These are phyloP conservation scores for Cassiopea xamachana DNA, from an alignment of 30 jellyfish, hydroid and myxozoan species.

Conservation along the genomic window DNA sequence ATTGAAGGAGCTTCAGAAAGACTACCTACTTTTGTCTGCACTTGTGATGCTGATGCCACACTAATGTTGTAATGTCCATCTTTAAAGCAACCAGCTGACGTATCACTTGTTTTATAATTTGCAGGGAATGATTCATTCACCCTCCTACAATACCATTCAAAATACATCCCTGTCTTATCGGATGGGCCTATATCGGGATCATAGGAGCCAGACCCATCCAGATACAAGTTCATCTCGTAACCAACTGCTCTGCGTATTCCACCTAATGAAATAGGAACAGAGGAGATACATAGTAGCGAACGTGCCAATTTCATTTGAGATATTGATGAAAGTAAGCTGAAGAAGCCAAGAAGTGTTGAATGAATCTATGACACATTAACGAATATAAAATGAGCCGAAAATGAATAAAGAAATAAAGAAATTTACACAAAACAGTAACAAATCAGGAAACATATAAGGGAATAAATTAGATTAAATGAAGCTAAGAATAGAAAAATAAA, in stretches of 20 bases:
- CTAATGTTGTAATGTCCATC: conserved; percentile 68
- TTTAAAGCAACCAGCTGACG: conserved; percentile 79
- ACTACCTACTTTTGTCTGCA: neutral
- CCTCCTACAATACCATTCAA: conserved; percentile 87
- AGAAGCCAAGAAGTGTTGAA: too few relatives aligned
- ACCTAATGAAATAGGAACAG: conserved; percentile 45
- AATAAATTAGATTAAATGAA: too few relatives aligned
- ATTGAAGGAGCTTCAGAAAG: too few relatives aligned
- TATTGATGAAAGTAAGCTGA: neutral
- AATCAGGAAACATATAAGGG: neutral
- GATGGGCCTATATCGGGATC: conserved; percentile 86
- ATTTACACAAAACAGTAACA: neutral
- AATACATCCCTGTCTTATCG: conserved; percentile 66
- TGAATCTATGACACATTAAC: too few relatives aligned
- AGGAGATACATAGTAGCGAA: too few relatives aligned
- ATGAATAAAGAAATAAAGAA: neutral
- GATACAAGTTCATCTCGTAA: conserved; percentile 49
- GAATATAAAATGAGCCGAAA: too few relatives aligned
- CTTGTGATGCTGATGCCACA: neutral
- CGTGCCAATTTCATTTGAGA: too few relatives aligned
- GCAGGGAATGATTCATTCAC: conserved; percentile 63
- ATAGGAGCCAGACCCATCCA: conserved; percentile 81
- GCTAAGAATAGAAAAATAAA: too few relatives aligned
- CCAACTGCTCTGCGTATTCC: conserved; percentile 95
- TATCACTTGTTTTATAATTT: conserved; percentile 33